Evolutionary conservation across 2,797 vertebrate genomes (phyloP), one percentile per base, ranked within the genome.

Genomic region (Sebastes goodei): DNA sequence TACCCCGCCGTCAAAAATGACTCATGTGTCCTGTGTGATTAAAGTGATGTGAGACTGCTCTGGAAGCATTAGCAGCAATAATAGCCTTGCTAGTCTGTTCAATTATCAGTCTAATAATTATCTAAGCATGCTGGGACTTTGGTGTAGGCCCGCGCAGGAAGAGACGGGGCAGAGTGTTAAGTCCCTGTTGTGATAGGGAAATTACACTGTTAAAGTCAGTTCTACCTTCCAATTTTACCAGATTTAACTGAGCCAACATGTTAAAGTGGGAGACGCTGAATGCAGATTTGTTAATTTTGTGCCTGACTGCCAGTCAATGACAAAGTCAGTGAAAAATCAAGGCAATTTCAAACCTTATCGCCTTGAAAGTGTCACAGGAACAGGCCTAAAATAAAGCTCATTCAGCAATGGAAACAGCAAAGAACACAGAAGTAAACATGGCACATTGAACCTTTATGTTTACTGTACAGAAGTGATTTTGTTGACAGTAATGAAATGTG

Each of bases 31-130:
- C 70, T 59, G 27, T 82, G 79, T 87, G 82, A 89, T 89, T 89
- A 82, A 82, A 81, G 32, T 71, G 71, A 81, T 21, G 55, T 66
- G 73, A 46, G 42, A 60, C 61, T 71, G 20, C 20, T 73, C 33
- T 80, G 63, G 55, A 80, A 65, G 74, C 52, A 69, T 86, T 61
- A 82, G 56, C 32, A 61, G 60, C 66, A 76, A 49, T 84, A 82
- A 84, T 78, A 79, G 57, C 77, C 74, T 55, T 21, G 68, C 66
- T 79, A 66, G 63, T 80, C 65, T 62, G 78, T 79, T 57, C 71
- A 90, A 80, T 90, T 88, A 90, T 83, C 78, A 63, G 65, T 78
- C 53, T 84, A 65, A 88, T 88, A 66, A 82, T 83, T 69, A 55
- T 82, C 25, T 72, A 27, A 77, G 80, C 85, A 53, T 71, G 77